Evolutionary conservation across 2,888 invertebrate species (phyloP).

Genomic region (Chesias legatella): DNA sequence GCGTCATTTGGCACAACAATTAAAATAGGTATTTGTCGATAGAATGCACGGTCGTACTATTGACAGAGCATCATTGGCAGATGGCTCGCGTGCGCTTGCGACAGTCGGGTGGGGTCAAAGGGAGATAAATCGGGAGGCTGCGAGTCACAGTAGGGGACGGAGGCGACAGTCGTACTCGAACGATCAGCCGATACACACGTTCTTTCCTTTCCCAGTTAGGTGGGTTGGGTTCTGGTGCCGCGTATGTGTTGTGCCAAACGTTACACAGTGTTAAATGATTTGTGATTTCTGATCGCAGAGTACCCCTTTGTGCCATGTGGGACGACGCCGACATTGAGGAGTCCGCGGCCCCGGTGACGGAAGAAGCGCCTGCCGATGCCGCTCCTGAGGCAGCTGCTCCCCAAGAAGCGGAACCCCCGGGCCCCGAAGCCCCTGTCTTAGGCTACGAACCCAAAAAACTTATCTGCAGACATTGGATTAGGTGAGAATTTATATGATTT

Average conservation of each 20-base stretch:
- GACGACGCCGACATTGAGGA: conserved; percentile 79
- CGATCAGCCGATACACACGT: conserved; percentile 72
- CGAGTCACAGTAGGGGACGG: conserved; percentile 50
- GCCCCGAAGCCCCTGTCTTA: conserved; percentile 59
- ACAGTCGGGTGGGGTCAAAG: conserved; percentile 72
- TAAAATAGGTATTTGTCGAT: conserved; percentile 59
- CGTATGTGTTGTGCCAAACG: conserved; percentile 29
- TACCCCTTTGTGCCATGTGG: conserved; percentile 68
- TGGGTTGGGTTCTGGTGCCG: conserved; percentile 45
- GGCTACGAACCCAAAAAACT: conserved; percentile 83
- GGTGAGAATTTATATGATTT: conserved; percentile 76
- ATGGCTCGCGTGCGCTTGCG: conserved; percentile 53
- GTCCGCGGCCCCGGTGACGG: conserved; percentile 45
- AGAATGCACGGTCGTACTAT: conserved; percentile 68
- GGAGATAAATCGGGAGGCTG: conserved; percentile 75
- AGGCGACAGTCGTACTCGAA: conserved; percentile 66
- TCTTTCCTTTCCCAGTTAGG: conserved; percentile 64
- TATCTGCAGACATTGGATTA: conserved; percentile 90
- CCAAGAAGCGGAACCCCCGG: conserved; percentile 67
- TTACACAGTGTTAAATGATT: conserved; percentile 32
- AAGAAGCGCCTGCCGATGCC: conserved; percentile 36
- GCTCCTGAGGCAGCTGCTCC: conserved; percentile 32
- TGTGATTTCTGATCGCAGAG: conserved; percentile 63
- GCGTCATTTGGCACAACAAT: conserved; percentile 63
- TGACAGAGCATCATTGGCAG: conserved; percentile 78